Percentiles rank a stretch among this genome's conserved stretches.
Evolutionary conservation across 1,140 invertebrate species (phyloP).

Genomic region (Lucilia cuprina): DNA sequence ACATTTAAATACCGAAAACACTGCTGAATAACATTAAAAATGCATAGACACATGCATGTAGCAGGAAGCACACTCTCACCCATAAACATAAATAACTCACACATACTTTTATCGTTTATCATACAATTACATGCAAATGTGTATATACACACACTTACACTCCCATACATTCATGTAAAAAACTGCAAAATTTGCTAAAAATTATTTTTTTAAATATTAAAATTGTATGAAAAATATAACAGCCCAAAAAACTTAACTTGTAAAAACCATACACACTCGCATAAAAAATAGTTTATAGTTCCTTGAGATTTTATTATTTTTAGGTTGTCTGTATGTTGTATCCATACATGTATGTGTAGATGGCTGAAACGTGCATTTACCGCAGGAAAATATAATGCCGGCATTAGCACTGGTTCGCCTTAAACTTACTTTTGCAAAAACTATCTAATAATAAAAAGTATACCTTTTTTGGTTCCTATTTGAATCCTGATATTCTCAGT

Average conservation of each 20-base stretch:
- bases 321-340: not conserved
- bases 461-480: not conserved
- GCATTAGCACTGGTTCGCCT: not conserved
- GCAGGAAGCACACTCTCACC: not conserved
- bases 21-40: not conserved
- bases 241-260: not conserved
- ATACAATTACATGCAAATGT: not conserved
- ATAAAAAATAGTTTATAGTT: slow-evolving; percentile 16
- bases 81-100: not conserved
- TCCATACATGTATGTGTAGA: no score
- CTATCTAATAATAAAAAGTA: not conserved
- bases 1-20: not conserved
- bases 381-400: not conserved
- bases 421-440: not conserved
- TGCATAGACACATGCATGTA: not conserved
- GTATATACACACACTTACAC: not conserved
- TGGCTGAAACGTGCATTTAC: not conserved
- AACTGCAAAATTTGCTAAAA: slow-evolving; percentile 14
- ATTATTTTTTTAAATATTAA: not conserved
- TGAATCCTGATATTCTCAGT: not conserved
- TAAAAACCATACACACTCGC: not conserved
- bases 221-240: not conserved
- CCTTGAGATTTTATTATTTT: not conserved
- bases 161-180: not conserved
- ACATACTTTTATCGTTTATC: slow-evolving; percentile 4